Evolutionary conservation across 92 coral and sea anemone species (phyloP), one percentile per base, ranked within the genome.

Genomic region (Desmophyllum pertusum): DNA sequence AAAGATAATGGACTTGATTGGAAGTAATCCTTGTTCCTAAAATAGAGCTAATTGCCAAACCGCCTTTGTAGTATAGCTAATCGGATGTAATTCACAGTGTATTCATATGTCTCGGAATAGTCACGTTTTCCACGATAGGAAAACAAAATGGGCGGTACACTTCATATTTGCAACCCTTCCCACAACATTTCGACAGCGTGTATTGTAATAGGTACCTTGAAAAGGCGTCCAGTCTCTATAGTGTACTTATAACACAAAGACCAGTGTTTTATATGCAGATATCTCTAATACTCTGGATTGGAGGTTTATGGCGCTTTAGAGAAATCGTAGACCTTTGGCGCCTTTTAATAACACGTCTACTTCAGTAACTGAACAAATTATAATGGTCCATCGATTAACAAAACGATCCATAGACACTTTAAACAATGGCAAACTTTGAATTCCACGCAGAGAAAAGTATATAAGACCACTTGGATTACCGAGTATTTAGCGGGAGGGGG

Each of bases 341-440:
- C 79, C 79, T 9, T 50, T 75, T 75, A 29, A 73, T 45, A 39
- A 30, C 41, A 27, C 10, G 35, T 2, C 33, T 42, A 1, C 36
- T 45, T 27, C 38, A 29, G 27, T 73, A 29, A 13, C n/a, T n/a
- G 35, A 73, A 73, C 21, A 38, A 1, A 33, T 37, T 38, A 17
- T 37, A 67, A 67, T 36, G 42, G 73, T 7, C 57, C 15, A 31
- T 25, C 35, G 45, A 73, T 73, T 13, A 73, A 42, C 25, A 13
- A 42, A 73, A 30, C 25, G 13, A 6, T 9, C 14, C 2, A 23
- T 13, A 29, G 25, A 27, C 59, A 13, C 36, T 42, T n/a, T 1
- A 73, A 73, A 73, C 73, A 67, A 67, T 65, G 70, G 39, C 70
- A 11, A 45, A 43, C 38, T n/a, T 25, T 71, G 55, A 25, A 71